Evolutionary conservation across 2,113 vertebrate genomes (phyloP).

Genomic region (Oncorhynchus tshawytscha): DNA sequence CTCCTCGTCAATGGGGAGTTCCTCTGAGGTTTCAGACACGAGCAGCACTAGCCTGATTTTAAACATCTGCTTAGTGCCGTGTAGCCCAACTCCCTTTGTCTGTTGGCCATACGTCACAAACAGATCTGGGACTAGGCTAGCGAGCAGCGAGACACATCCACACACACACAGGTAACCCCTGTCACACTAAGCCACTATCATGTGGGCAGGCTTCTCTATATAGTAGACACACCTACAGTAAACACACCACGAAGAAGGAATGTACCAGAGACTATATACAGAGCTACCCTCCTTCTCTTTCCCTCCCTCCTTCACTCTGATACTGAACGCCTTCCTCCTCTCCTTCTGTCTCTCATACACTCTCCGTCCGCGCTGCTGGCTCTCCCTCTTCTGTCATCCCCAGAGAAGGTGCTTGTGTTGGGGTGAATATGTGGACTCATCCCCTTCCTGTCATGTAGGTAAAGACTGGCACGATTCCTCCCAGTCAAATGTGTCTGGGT

Average conservation of each 20-base stretch:
- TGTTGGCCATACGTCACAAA: too few relatives aligned
- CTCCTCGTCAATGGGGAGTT: slow-evolving; percentile 19
- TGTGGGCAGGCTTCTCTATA: not conserved
- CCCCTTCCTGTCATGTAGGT: slow-evolving; percentile 9
- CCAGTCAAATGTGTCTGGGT: not conserved
- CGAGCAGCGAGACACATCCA: not conserved
- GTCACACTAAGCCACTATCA: not conserved
- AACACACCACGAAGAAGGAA: slow-evolving; percentile 9
- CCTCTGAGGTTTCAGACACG: not conserved
- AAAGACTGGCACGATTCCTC: not conserved
- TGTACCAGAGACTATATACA: slow-evolving; percentile 11
- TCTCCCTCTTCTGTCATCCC: not conserved
- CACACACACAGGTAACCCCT: slow-evolving; percentile 1
- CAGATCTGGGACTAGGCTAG: too few relatives aligned
- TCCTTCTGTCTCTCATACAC: slow-evolving; percentile 8
- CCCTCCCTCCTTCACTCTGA: slow-evolving; percentile 5
- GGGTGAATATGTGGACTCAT: not conserved
- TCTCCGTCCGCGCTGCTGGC: not conserved
- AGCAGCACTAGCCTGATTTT: not conserved
- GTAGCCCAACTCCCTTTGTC: too few relatives aligned
- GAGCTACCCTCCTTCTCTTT: not conserved
- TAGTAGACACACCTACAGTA: slow-evolving; percentile 3
- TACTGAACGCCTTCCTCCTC: not conserved
- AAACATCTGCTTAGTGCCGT: too few relatives aligned
- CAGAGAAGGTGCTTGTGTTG: not conserved